Base-by-base conservation (phyloP, 2,113 vertebrate genomes). In the Falcunculus frontatus region DNA sequence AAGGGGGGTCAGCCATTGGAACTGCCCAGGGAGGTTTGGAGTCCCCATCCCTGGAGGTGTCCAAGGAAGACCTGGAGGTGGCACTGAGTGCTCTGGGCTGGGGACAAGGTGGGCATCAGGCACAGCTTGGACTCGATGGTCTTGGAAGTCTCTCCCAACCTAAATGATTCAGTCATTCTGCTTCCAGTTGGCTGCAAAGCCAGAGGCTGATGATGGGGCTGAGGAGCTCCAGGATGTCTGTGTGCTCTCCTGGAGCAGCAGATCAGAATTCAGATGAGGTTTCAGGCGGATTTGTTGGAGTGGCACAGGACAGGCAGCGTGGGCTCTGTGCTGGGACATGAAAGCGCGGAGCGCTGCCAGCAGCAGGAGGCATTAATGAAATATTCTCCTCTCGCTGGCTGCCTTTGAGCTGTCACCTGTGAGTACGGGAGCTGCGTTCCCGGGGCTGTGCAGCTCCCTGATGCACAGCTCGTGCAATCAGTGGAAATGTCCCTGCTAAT, bases 321-420 rank as follows among this genome's bases (percentile, higher is more conserved):
- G 39, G 50, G 72, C 69, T 86, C 70, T 30, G 89, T 33, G 59
- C 59, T 1, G 39, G 64, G 73, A 44, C 33, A 9, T 35, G 76
- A 57, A 53, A 55, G 91, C 56, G 29, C 3, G 2, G 33, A 23
- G 68, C 1, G 3, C 39, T 70, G 72, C 80, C 91, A 87, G 70
- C 55, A 93, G 52, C 42, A 77, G 65, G 79, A 94, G 78, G 52
- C 91, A 87, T 92, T 88, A 49, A 85, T 89, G 82, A 92, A 82
- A 62, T 23, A 49, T 70, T 26, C 73, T 89, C 62, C 41, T 89
- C 16, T 4, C 16, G 1, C 77, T 75, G 84, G 26, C 53, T 72
- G 1, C 42, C 81, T 87, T 37, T 52, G 91, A 93, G 73, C 83
- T 90, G 89, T 96, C 92, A 87, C 80, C 86, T 76, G 30, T 10